phyloP scores from a whole-genome alignment of 2,888 invertebrate species.

The Metacarcinus magister region DNA sequence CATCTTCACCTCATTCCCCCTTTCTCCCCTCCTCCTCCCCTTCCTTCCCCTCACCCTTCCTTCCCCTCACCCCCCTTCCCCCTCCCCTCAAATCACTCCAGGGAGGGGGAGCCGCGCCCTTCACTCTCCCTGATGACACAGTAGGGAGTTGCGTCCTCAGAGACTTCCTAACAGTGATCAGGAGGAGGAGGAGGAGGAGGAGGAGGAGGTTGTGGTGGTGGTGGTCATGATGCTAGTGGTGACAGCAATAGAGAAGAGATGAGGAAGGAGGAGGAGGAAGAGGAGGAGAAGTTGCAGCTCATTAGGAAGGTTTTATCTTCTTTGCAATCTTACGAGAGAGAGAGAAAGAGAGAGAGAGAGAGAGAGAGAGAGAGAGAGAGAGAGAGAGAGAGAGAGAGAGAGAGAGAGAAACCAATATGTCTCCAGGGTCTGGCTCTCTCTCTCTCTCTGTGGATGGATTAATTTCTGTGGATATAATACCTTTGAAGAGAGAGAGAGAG shows the following conservation, averaged over 20 bases:
- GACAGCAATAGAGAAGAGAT: background rate
- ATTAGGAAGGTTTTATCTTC: constrained; percentile 15
- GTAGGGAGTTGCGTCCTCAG: background rate
- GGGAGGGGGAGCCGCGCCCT: background rate
- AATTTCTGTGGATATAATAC: background rate
- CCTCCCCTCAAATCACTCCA: background rate
- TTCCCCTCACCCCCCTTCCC: background rate
- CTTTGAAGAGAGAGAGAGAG: background rate
- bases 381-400: no score
- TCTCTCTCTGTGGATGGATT: background rate
- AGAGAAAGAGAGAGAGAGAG: no score
- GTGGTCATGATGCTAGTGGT: no score
- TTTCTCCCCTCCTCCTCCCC: background rate
- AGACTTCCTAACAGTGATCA: background rate
- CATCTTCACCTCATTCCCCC: background rate
- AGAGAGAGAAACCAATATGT: background rate
- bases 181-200: no score
- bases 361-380: no score
- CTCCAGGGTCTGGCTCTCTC: background rate
- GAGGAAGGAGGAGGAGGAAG: background rate
- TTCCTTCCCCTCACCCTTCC: background rate
- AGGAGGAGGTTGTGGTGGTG: no score
- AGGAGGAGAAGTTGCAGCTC: background rate
- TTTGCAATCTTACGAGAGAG: background rate
- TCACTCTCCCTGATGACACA: background rate